Conservation (phyloP, 2,888 invertebrate genomes). For the Melanotus villosus region DNA sequence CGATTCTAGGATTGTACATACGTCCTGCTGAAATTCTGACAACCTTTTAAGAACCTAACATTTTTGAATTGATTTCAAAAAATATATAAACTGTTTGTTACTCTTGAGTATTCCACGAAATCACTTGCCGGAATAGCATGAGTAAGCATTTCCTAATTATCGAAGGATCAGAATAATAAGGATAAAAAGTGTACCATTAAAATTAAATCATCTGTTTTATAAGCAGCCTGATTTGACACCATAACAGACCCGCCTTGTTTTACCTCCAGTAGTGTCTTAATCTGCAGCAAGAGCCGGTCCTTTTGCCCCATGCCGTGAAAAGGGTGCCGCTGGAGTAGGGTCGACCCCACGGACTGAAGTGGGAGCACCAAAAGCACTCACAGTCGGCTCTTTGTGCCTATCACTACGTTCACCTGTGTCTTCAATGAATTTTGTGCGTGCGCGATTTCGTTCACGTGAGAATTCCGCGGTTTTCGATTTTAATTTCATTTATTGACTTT, state of each 20-base stretch:
- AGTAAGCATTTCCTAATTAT: too few species aligned
- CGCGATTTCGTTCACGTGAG: constrained; percentile 20
- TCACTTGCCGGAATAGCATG: too few species aligned
- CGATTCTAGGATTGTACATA: too few species aligned
- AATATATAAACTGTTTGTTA: too few species aligned
- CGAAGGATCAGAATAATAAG: too few species aligned
- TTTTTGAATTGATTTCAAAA: too few species aligned
- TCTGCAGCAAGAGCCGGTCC: constrained; percentile 31
- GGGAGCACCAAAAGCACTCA: constrained; percentile 49
- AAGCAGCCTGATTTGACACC: constrained; percentile 11
- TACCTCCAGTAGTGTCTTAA: constrained; percentile 39
- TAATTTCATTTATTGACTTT: not conserved
- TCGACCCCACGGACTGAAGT: constrained; percentile 51
- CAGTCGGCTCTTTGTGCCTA: constrained; percentile 42
- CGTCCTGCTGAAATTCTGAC: too few species aligned
- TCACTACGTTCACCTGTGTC: constrained; percentile 31
- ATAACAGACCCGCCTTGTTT: constrained; percentile 13
- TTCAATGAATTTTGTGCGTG: constrained; percentile 32
- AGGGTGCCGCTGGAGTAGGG: constrained; percentile 47
- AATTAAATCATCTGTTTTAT: too few species aligned
- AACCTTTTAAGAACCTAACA: too few species aligned
- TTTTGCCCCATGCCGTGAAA: constrained; percentile 48
- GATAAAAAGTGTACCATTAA: too few species aligned
- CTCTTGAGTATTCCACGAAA: too few species aligned
- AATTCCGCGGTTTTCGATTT: constrained; percentile 1